Conservation (phyloP, 1,140 invertebrate species). For the Agraylea sexmaculata region DNA sequence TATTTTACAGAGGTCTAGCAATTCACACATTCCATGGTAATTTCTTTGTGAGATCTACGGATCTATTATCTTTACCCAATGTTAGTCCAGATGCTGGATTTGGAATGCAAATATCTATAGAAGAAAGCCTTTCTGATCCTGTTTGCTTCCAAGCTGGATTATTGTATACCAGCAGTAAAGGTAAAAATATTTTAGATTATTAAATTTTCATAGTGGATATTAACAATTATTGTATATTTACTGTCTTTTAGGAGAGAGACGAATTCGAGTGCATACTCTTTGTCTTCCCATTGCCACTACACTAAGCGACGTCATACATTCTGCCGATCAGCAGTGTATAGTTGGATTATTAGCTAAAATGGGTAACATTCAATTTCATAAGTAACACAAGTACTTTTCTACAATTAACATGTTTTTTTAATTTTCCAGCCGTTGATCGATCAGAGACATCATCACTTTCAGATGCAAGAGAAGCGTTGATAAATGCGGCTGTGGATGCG, state of each 20-base stretch:
- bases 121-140: slow-evolving; percentile 80
- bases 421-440: slow-evolving; percentile 73
- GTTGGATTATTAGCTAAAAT: slow-evolving; percentile 89
- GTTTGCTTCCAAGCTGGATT: slow-evolving; percentile 97
- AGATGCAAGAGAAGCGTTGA: slow-evolving; percentile 91
- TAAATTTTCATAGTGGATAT: not conserved
- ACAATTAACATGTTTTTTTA: not conserved
- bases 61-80: slow-evolving; percentile 91
- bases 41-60: slow-evolving; percentile 97
- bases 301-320: slow-evolving; percentile 74
- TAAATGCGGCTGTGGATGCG: slow-evolving; percentile 89
- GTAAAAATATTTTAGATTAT: slow-evolving; percentile 34
- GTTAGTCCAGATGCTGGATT: slow-evolving; percentile 97
- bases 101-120: slow-evolving; percentile 93
- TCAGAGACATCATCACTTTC: slow-evolving; percentile 71
- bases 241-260: slow-evolving; percentile 65
- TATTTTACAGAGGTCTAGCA: slow-evolving; percentile 57
- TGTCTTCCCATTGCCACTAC: slow-evolving; percentile 82
- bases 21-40: slow-evolving; percentile 99
- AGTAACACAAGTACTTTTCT: slow-evolving; percentile 1
- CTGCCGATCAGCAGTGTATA: slow-evolving; percentile 93
- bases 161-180: slow-evolving; percentile 96
- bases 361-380: slow-evolving; percentile 46
- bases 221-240: slow-evolving; percentile 5
- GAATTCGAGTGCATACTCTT: slow-evolving; percentile 95